Base-by-base conservation (phyloP, 2,888 invertebrate genomes). In the Microplitis deprimator region DNA sequence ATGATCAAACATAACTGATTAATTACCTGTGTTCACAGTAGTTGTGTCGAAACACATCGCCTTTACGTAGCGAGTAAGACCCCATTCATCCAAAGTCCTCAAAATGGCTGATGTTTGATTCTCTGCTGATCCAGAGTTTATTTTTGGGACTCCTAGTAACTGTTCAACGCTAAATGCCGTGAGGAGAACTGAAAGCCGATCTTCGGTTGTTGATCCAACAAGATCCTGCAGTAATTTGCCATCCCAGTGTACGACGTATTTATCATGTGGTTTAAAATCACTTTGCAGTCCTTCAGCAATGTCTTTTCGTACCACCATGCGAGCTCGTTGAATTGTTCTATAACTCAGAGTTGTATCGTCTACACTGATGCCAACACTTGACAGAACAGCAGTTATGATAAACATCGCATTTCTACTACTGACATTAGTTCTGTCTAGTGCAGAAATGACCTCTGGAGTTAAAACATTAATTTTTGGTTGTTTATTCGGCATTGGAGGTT, bases 231-330 rank as follows among this genome's bases (percentile, higher is more conserved):
- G 41, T 41, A 41, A 1, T 41, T 81, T 81, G 17, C 79, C 79
- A 38, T 78, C 79, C 76, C 79, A 77, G 41, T 81, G 79, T 8
- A 81, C 74, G 50, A 79, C 74, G 72, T 78, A 78, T 62, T 74
- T 74, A 67, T 79, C 79, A 29, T 79, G 73, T 38, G 72, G 0
- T 61, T 74, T 76, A 17, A 79, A 81, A 7, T 81, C 65, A 67
- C 77, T 40, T 78, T 78, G 78, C 8, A 81, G 71, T 68, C 68
- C 76, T 75, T 20, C 2, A 41, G 78, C 78, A 60, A 81, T 77
- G 68, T 81, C 74, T 78, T 74, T 62, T 75, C 79, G 41, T 20
- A 67, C 8, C 1, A 65, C 1, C 65, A 78, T 79, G 29, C 80
- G 79, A 59, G 65, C n/a, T 67, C 80, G 78, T 72, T 81, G 75